Evolutionary conservation across 2,888 invertebrate species (phyloP).

Genomic region (Drosophila falleni): DNA sequence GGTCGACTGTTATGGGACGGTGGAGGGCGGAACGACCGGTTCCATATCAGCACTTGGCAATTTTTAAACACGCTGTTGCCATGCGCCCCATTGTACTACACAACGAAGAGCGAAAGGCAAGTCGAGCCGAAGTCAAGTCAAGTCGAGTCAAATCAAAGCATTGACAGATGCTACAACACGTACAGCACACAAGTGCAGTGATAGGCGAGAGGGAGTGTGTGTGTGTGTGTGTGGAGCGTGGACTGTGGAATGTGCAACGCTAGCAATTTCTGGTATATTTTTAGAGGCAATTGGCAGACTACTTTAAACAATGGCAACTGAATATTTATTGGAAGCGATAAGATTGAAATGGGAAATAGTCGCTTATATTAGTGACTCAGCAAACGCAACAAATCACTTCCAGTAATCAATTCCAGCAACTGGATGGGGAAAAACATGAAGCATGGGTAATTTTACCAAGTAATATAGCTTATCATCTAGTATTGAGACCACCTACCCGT

Average conservation of each 20-base stretch:
- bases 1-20: constrained; percentile 14
- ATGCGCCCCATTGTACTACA: constrained; percentile 37
- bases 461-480: neutral
- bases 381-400: constrained; percentile 5
- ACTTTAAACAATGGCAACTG: constrained; percentile 6
- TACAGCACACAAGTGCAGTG: constrained; percentile 19
- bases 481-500: constrained; percentile 87
- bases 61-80: constrained; percentile 46
- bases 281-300: constrained; percentile 20
- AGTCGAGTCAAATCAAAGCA: constrained; percentile 29
- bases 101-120: constrained; percentile 28
- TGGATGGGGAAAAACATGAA: constrained; percentile 14
- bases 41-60: constrained; percentile 55
- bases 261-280: constrained; percentile 46
- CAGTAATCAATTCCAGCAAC: constrained; percentile 3
- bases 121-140: constrained; percentile 22
- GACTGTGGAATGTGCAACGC: constrained; percentile 32
- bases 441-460: constrained; percentile 1
- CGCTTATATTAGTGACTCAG: constrained; percentile 34
- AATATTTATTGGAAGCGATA: constrained; percentile 43
- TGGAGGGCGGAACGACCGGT: constrained; percentile 55
- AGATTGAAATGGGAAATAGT: constrained; percentile 46
- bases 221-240: neutral
- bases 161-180: constrained; percentile 40
- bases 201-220: neutral